These are phyloP conservation scores for Amphibalanus amphitrite DNA, from an alignment of 1,140 invertebrate genomes.

Conservation along the genomic window DNA sequence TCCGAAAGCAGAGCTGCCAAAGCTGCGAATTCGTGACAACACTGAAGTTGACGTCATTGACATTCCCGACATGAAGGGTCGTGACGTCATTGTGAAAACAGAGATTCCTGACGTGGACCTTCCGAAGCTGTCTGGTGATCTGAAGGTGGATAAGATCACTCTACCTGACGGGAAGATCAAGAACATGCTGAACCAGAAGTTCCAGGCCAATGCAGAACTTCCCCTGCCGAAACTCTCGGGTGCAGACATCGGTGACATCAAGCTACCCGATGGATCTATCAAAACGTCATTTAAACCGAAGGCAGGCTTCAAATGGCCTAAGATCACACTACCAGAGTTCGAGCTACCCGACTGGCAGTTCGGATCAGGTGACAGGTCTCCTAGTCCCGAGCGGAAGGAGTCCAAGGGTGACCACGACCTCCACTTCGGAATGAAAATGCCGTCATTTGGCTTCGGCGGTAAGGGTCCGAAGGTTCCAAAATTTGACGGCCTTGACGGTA, in stretches of 20 bases:
- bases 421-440: neutral
- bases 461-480: neutral
- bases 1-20: neutral
- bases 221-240: neutral
- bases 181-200: neutral
- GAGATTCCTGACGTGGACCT: neutral
- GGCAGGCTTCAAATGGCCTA: neutral
- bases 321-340: neutral
- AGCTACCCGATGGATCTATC: neutral
- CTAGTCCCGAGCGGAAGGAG: neutral
- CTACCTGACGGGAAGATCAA: neutral
- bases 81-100: neutral
- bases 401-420: neutral
- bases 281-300: neutral
- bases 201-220: neutral
- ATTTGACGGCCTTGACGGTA: neutral
- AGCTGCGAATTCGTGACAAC: neutral
- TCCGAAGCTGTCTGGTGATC: neutral
- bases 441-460: neutral
- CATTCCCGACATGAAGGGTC: neutral
- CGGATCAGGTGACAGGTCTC: neutral
- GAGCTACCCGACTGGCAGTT: neutral
- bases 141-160: neutral
- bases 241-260: neutral
- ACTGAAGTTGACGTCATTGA: neutral